Percentiles rank a stretch among this genome's conserved stretches.
These are phyloP conservation scores for Mantis religiosa DNA, from an alignment of 2,888 invertebrate genomes.

Conservation along the genomic window DNA sequence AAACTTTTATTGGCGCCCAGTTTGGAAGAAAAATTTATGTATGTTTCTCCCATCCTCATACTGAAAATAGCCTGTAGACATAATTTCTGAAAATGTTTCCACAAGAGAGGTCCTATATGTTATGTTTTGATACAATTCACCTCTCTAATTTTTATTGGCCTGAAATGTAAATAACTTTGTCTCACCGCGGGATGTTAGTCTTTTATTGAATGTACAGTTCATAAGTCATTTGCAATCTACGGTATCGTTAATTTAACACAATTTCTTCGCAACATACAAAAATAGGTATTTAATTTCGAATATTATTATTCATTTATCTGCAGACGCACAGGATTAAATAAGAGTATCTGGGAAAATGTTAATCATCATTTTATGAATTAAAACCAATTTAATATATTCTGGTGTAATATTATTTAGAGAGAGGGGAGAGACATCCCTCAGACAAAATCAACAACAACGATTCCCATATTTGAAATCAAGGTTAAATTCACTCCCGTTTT, in stretches of 20 bases:
- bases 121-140: neutral
- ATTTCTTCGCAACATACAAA: neutral
- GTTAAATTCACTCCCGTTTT: too few species aligned
- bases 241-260: neutral
- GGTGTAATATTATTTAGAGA: too few species aligned
- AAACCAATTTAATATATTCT: too few species aligned
- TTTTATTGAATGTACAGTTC: neutral
- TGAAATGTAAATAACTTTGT: neutral
- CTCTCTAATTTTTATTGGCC: neutral
- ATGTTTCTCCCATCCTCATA: neutral
- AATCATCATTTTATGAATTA: too few species aligned
- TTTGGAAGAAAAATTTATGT: neutral
- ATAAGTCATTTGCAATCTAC: neutral
- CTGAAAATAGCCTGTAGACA: neutral
- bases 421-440: too few species aligned
- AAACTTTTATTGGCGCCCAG: too few species aligned
- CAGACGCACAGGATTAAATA: too few species aligned
- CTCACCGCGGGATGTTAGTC: neutral
- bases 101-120: neutral
- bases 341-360: too few species aligned
- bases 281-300: too few species aligned
- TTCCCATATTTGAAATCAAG: too few species aligned
- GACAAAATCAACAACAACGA: too few species aligned
- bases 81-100: neutral
- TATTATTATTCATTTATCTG: too few species aligned